Conservation (phyloP, 2,797 vertebrate genomes). For the Syngnathus rostellatus region DNA sequence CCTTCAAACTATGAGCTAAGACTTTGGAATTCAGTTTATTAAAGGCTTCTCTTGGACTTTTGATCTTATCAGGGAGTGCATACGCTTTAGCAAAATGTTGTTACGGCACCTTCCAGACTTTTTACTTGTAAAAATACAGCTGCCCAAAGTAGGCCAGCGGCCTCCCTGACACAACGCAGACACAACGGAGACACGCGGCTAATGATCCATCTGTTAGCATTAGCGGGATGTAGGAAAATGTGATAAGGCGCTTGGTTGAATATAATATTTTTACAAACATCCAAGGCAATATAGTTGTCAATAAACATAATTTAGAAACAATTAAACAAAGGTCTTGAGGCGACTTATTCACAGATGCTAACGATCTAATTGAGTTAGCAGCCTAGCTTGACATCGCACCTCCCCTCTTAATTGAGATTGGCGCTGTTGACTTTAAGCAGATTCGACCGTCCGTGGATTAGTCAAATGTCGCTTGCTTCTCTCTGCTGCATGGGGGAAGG, state of each 20-base stretch:
- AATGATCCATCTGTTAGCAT: background rate
- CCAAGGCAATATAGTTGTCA: no score
- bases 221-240: no score
- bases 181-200: slow-evolving; percentile 12
- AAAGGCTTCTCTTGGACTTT: background rate
- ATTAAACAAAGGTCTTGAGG: no score
- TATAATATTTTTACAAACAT: no score
- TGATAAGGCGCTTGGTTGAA: no score
- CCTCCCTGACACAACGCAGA: slow-evolving; percentile 19
- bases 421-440: slow-evolving; percentile 27
- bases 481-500: slow-evolving; percentile 13
- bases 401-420: slow-evolving; percentile 21
- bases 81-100: background rate
- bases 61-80: background rate
- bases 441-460: slow-evolving; percentile 27
- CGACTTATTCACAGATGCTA: slow-evolving; percentile 11
- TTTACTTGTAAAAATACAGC: slow-evolving; percentile 1
- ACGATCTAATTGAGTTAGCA: slow-evolving; percentile 30
- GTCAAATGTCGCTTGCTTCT: background rate
- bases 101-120: background rate
- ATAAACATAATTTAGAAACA: no score
- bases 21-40: background rate
- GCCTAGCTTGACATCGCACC: slow-evolving; percentile 1
- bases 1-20: background rate
- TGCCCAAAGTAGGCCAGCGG: slow-evolving; percentile 43